phyloP scores from a whole-genome alignment of 2,113 vertebrate genomes.

The Chlamydotis undulata region DNA sequence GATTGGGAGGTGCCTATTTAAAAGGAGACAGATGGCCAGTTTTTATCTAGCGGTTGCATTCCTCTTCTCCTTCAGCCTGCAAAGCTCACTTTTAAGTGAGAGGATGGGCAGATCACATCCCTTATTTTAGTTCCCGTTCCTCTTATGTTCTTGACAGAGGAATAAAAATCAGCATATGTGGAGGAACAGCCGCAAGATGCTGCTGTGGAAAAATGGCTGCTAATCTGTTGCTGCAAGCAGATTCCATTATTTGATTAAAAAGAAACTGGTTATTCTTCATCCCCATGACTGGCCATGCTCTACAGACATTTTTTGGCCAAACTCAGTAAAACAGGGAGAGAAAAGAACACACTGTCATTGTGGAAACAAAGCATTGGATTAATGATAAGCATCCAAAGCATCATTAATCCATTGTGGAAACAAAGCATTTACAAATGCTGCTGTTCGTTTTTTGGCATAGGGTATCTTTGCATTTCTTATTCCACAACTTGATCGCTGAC shows the following conservation, averaged over 20 bases:
- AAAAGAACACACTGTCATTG: not conserved
- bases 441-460: not conserved
- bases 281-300: not conserved
- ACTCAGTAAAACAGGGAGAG: not conserved
- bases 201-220: constrained; percentile 5
- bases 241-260: constrained; percentile 65
- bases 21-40: not conserved
- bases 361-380: not conserved
- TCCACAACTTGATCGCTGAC: not conserved
- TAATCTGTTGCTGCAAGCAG: constrained; percentile 34
- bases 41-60: not conserved
- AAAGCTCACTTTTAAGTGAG: not conserved
- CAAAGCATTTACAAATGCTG: not conserved
- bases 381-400: no score
- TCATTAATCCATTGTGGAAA: not conserved
- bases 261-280: not conserved
- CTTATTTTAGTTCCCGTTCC: not conserved
- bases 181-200: not conserved
- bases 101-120: not conserved
- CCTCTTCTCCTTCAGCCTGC: not conserved
- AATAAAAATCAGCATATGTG: not conserved
- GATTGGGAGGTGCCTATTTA: not conserved
- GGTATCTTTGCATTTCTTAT: not conserved
- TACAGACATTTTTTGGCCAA: not conserved
- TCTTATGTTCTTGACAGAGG: not conserved